A percentile compares a stretch with the other conserved stretches of the same genome.
Conservation (phyloP, 2,888 invertebrate species). For the Archips xylosteana region DNA sequence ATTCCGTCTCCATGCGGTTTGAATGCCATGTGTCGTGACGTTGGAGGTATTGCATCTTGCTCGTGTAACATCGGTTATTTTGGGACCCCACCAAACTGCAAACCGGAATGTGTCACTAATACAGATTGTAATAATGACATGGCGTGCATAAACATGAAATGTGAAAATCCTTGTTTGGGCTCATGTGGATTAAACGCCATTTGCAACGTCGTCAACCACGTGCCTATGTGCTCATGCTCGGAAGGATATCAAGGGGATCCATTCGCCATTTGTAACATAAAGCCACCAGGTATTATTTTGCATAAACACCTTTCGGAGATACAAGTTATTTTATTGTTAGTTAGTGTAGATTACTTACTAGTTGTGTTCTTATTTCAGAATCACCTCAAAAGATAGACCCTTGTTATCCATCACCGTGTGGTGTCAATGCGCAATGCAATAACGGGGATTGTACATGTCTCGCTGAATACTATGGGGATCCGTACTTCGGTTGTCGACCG, state of each 20-base stretch:
- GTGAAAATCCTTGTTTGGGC: slow-evolving; percentile 91
- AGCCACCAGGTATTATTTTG: slow-evolving; percentile 71
- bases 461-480: slow-evolving; percentile 92
- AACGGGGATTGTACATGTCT: slow-evolving; percentile 91
- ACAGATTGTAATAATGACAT: slow-evolving; percentile 90
- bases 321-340: background rate
- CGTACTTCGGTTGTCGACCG: slow-evolving; percentile 91
- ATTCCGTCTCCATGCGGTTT: slow-evolving; percentile 92
- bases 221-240: slow-evolving; percentile 89
- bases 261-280: slow-evolving; percentile 88
- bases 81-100: slow-evolving; percentile 91
- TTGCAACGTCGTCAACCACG: slow-evolving; percentile 91
- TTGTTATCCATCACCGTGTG: slow-evolving; percentile 92
- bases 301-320: background rate
- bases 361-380: slow-evolving; percentile 54
- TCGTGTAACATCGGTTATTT: slow-evolving; percentile 87
- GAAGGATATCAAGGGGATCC: slow-evolving; percentile 90
- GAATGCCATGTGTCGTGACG: slow-evolving; percentile 87
- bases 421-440: slow-evolving; percentile 90
- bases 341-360: slow-evolving; percentile 14
- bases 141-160: slow-evolving; percentile 92
- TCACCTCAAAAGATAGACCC: slow-evolving; percentile 81
- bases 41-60: slow-evolving; percentile 86
- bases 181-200: slow-evolving; percentile 90
- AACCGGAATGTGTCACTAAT: slow-evolving; percentile 90